These are phyloP conservation scores for Poecile montanus DNA, from an alignment of 2,797 vertebrate species.

Conservation along the genomic window DNA sequence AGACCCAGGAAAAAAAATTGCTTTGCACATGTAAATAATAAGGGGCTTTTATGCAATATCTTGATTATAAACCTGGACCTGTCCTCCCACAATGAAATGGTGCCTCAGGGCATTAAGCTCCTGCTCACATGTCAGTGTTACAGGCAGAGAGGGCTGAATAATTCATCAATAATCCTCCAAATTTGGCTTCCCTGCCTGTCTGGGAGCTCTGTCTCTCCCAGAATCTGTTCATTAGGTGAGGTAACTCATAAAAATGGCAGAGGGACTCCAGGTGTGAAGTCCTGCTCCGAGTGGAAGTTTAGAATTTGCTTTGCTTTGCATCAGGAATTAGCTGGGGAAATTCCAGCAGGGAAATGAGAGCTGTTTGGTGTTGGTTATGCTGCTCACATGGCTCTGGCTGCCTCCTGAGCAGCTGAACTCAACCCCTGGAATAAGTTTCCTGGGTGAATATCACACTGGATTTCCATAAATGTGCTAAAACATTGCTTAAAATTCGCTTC, in stretches of 20 bases:
- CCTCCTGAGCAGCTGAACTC: conserved; percentile 22
- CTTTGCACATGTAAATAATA: not conserved
- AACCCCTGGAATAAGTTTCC: conserved; percentile 17
- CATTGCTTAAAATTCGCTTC: conserved; percentile 2
- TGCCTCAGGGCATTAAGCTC: conserved; percentile 43
- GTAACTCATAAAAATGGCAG: not conserved
- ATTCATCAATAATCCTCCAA: conserved; percentile 49
- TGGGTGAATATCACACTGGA: conserved; percentile 29
- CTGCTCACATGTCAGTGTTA: conserved; percentile 17
- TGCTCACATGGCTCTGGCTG: not conserved
- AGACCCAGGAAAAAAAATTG: not conserved
- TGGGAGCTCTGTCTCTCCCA: not conserved
- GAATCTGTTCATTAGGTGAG: conserved; percentile 7
- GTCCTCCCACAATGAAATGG: not conserved
- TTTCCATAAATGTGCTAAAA: conserved; percentile 34
- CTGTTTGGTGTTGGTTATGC: not conserved
- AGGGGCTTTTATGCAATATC: not conserved
- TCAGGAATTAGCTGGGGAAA: not conserved
- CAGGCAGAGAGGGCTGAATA: conserved; percentile 44
- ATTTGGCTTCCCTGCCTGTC: not conserved
- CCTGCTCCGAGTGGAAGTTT: not conserved
- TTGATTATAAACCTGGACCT: conserved; percentile 14
- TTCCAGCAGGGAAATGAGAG: not conserved
- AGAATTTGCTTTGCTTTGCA: not conserved
- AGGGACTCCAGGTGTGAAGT: not conserved